Evolutionary conservation across 2,797 vertebrate genomes (phyloP), one percentile per base, ranked within the genome.

Genomic region (Trematomus bernacchii): DNA sequence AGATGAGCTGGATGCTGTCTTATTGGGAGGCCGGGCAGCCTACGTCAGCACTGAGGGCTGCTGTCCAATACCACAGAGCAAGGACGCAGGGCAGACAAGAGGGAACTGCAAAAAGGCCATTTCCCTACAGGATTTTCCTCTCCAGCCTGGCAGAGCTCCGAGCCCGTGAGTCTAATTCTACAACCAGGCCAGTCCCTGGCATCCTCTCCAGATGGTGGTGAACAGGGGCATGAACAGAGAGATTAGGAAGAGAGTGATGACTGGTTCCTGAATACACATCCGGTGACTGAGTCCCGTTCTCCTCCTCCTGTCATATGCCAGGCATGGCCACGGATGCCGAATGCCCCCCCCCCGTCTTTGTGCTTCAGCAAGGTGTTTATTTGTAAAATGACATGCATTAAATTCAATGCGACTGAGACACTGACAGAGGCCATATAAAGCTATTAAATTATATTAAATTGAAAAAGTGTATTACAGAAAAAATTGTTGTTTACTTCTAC

Each of bases 201-300:
- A 92, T 94, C 93, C 93, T 94, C 91, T 93, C 89, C 94, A 95
- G 94, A 94, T 95, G 94, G 93, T 80, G 55, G 79, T 82, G 77
- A 89, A 85, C 86, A 76, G 84, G 79, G 85, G 87, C 89, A 83
- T 81, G 86, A 87, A 70, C 82, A 59, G 79, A 80, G 76, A 90
- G 92, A 92, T 92, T 91, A 91, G 89, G 91, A 92, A 82, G 86
- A 88, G 90, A 92, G 85, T 76, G 87, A 90, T 91, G 92, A 91
- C 87, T 91, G 87, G 85, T 90, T 90, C 87, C 91, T 91, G 90
- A 91, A 91, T 87, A 87, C 86, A 92, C 90, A 93, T 94, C 93
- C 94, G 88, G 91, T 76, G 61, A 61, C 70, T 73, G 77, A 71
- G 83, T 85, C 87, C 87, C 91, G 84, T 85, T 79, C 88, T 74